A percentile compares a stretch with the other conserved stretches of the same genome.
These are phyloP conservation scores for Strigops habroptila DNA, from an alignment of 2,113 vertebrate genomes.

Conservation along the genomic window DNA sequence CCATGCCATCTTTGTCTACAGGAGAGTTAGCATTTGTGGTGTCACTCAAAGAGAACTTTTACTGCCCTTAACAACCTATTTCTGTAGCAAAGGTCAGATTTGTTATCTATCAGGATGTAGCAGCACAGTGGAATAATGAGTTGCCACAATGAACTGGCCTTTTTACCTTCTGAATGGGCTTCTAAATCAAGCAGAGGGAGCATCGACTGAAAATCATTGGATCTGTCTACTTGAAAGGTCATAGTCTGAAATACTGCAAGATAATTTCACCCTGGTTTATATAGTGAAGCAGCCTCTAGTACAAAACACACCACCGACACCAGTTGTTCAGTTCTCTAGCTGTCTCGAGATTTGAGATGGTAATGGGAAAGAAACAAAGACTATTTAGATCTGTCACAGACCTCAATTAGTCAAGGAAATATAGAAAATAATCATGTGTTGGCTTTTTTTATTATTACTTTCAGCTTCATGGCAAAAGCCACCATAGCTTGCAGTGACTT, in stretches of 20 bases:
- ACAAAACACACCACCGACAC: background rate
- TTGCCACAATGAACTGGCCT: conserved; percentile 51
- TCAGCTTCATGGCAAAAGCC: background rate
- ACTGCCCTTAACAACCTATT: conserved; percentile 39
- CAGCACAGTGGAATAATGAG: conserved; percentile 60
- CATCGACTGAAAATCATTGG: conserved; percentile 70
- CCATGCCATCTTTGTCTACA: background rate
- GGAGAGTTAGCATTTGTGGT: conserved; percentile 1
- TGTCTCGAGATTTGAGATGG: background rate
- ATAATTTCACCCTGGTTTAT: conserved; percentile 54
- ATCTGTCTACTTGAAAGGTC: conserved; percentile 58
- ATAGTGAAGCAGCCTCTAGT: background rate
- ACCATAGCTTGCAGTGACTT: background rate
- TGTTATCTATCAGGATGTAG: conserved; percentile 61
- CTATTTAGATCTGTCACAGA: background rate
- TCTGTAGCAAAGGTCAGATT: conserved; percentile 58
- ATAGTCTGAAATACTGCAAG: conserved; percentile 62
- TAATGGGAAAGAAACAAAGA: background rate
- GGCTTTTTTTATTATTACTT: background rate
- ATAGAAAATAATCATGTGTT: background rate
- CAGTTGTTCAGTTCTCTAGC: background rate
- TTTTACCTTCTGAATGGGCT: conserved; percentile 63
- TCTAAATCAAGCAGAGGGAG: conserved; percentile 64
- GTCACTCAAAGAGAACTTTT: conserved; percentile 61
- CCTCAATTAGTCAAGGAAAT: background rate